Conservation (phyloP, 2,113 vertebrate genomes). For the Nicator chloris region DNA sequence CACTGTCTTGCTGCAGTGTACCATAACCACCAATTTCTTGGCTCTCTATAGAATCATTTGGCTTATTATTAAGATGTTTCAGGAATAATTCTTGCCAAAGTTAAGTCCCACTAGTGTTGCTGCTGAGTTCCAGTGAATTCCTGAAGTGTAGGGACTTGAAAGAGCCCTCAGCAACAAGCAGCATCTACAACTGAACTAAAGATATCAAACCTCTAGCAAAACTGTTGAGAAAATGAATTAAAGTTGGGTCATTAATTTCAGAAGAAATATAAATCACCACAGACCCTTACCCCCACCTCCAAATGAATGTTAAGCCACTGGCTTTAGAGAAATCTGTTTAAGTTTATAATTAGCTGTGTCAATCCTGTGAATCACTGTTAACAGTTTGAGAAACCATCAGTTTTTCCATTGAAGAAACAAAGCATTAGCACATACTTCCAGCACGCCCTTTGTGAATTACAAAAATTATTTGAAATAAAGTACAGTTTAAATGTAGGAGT, state of each 20-base stretch:
- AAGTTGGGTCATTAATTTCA: background rate
- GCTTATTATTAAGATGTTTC: background rate
- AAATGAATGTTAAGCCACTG: background rate
- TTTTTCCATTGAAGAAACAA: background rate
- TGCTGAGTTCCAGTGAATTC: background rate
- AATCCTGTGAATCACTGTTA: background rate
- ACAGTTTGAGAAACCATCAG: background rate
- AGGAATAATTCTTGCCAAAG: background rate
- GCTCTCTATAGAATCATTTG: background rate
- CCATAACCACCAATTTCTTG: background rate
- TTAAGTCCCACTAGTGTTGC: background rate
- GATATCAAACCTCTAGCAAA: background rate
- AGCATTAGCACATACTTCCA: background rate
- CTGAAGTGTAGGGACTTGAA: background rate
- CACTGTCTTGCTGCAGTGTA: background rate
- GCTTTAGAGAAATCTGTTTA: background rate
- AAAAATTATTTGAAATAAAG: background rate
- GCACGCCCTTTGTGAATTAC: background rate
- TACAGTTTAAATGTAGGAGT: background rate
- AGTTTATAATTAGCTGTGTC: background rate
- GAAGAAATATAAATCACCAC: background rate
- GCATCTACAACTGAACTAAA: background rate
- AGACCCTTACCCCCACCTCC: background rate
- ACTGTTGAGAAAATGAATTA: background rate
- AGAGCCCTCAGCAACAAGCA: background rate